These are phyloP conservation scores for Polydrusus tereticollis DNA, from an alignment of 2,888 invertebrate genomes.

Conservation along the genomic window DNA sequence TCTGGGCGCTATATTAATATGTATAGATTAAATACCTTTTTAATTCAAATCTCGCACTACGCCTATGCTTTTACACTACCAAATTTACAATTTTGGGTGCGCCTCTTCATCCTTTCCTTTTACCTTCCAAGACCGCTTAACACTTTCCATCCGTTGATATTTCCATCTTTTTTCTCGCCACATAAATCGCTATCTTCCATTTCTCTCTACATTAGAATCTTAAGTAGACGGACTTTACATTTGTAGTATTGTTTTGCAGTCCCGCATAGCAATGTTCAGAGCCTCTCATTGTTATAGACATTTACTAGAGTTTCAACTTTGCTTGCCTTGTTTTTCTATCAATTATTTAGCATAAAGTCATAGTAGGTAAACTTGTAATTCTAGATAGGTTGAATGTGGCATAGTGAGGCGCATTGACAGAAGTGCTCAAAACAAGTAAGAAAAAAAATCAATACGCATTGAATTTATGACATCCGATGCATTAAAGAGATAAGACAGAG, in stretches of 20 bases:
- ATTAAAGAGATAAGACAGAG: too few species aligned
- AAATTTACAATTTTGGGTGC: slow-evolving; percentile 11
- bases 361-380: too few species aligned
- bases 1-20: background rate
- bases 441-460: too few species aligned
- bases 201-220: background rate
- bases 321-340: background rate
- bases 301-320: slow-evolving; percentile 5
- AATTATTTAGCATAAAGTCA: background rate
- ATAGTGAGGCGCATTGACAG: too few species aligned
- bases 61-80: slow-evolving; percentile 2
- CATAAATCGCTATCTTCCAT: background rate
- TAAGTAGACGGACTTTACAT: background rate
- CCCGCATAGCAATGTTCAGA: background rate
- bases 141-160: background rate
- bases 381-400: too few species aligned
- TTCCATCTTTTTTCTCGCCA: background rate
- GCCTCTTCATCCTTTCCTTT: slow-evolving; percentile 8
- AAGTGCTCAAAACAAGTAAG: too few species aligned
- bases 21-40: background rate
- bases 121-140: slow-evolving; percentile 16
- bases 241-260: slow-evolving; percentile 13
- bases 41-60: background rate
- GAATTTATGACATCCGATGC: too few species aligned
- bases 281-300: background rate